Base-by-base conservation (phyloP, 2,888 invertebrate genomes). In the Dasypogon diadema region DNA sequence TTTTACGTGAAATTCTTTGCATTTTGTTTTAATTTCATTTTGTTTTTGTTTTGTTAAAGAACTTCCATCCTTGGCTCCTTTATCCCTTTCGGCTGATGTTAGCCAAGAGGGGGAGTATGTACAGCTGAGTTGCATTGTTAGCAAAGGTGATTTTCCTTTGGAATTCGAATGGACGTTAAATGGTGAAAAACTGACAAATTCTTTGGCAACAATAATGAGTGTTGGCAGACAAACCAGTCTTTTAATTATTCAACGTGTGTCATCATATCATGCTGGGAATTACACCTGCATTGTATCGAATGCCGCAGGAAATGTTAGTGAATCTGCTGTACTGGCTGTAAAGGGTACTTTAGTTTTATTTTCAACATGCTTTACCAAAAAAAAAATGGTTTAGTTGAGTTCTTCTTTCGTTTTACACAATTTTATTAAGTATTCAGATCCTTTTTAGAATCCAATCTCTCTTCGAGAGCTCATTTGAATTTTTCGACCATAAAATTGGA, bases 61-160 rank as follows among this genome's bases (percentile, higher is more conserved):
- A 81, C 81, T 82, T 46, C 85, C 85, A 10, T 78, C 80, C 77
- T 80, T 85, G 75, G 82, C 83, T 55, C 82, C 82, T 63, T 79
- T 85, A n/a, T 82, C 83, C 54, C 80, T 85, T 3, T 85, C 85
- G 75, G 79, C 83, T 26, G 80, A 83, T 74, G 77, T 88, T 12
- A 83, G 83, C 68, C 81, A 83, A 78, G 81, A 83, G 77, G 92
- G 93, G 74, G 92, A 95, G 85, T 88, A 95, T 80, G 91, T 93
- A 68, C 92, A 95, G 83, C 89, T 95, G 51, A 93, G 95, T 1
- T 96, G 96, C 83, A 93, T 93, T 65, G 93, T 95, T 68, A 94
- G 92, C 51, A 90, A 91, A 48, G 91, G 91, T 18, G 91, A 91
- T 82, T 88, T 91, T 87, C 91, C 91, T 0, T 89, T 91, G 51